Evolutionary conservation across 2,888 invertebrate species (phyloP).

Genomic region (Papilio demoleus): DNA sequence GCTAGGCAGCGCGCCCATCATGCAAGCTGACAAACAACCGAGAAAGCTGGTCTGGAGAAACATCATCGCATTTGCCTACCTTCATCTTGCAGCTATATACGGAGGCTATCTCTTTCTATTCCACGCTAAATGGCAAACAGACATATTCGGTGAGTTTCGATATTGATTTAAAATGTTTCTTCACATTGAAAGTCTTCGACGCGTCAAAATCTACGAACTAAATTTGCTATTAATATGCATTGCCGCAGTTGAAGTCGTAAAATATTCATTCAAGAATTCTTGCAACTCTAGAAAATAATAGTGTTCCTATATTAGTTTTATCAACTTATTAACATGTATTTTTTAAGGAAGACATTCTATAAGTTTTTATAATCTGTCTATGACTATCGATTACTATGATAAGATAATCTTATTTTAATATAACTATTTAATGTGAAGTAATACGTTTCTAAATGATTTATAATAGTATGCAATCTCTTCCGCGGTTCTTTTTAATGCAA

Average conservation of each 20-base stretch:
- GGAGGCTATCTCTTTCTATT: constrained; percentile 89
- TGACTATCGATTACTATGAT: constrained; percentile 2
- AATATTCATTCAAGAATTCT: background rate
- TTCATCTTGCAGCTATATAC: constrained; percentile 90
- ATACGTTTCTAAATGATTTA: background rate
- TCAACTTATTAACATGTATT: background rate
- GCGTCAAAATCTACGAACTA: too few relatives aligned
- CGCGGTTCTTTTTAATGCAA: background rate
- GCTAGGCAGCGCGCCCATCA: constrained; percentile 64
- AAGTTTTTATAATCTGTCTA: constrained; percentile 4
- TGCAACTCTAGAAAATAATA: background rate
- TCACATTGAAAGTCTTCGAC: background rate
- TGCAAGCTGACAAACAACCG: constrained; percentile 82
- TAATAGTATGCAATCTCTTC: constrained; percentile 12
- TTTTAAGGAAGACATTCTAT: background rate
- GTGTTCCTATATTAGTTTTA: background rate
- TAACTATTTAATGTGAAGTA: background rate
- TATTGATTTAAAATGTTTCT: too few relatives aligned
- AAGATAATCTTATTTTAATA: constrained; percentile 3
- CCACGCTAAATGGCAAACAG: constrained; percentile 89
- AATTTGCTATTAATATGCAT: too few relatives aligned
- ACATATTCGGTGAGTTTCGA: constrained; percentile 86
- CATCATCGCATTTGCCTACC: constrained; percentile 89
- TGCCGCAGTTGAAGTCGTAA: too few relatives aligned
- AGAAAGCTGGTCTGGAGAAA: constrained; percentile 91